Conservation (phyloP, 2,113 vertebrate genomes). For the Talpa occidentalis region DNA sequence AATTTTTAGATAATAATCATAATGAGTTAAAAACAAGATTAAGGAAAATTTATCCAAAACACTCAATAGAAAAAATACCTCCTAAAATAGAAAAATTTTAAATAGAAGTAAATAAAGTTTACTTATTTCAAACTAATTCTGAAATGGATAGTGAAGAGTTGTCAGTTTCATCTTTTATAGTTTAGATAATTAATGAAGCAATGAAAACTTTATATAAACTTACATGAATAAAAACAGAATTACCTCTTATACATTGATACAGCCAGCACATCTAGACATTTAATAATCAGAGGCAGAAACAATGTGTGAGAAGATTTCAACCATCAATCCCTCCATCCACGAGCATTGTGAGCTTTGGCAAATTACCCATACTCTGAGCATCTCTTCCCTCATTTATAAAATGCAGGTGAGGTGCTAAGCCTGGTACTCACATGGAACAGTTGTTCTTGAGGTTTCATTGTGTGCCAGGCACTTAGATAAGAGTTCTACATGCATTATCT, state of each 20-base stretch:
- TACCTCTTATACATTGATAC: neutral
- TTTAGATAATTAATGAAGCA: slow-evolving; percentile 44
- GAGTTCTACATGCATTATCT: neutral
- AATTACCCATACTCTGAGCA: neutral
- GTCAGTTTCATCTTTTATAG: slow-evolving; percentile 10
- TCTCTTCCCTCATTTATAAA: neutral
- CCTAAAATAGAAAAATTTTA: slow-evolving; percentile 46
- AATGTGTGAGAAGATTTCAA: neutral
- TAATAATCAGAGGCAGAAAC: slow-evolving; percentile 41
- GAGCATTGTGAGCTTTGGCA: neutral
- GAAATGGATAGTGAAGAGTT: neutral
- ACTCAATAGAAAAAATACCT: slow-evolving; percentile 34
- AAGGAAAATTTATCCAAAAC: slow-evolving; percentile 41
- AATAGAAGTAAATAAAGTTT: neutral
- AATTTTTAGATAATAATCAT: slow-evolving; percentile 59
- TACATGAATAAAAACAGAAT: slow-evolving; percentile 34
- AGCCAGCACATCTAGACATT: neutral
- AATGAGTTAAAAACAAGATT: slow-evolving; percentile 29
- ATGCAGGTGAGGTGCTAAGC: neutral
- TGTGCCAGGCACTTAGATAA: neutral
- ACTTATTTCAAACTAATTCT: slow-evolving; percentile 64
- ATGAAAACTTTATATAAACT: slow-evolving; percentile 25
- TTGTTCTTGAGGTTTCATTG: neutral
- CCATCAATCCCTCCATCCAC: neutral
- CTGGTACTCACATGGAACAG: neutral